Evolutionary conservation across 2,888 invertebrate genomes (phyloP), one percentile per base, ranked within the genome.

Genomic region (Drosophila anceps): DNA sequence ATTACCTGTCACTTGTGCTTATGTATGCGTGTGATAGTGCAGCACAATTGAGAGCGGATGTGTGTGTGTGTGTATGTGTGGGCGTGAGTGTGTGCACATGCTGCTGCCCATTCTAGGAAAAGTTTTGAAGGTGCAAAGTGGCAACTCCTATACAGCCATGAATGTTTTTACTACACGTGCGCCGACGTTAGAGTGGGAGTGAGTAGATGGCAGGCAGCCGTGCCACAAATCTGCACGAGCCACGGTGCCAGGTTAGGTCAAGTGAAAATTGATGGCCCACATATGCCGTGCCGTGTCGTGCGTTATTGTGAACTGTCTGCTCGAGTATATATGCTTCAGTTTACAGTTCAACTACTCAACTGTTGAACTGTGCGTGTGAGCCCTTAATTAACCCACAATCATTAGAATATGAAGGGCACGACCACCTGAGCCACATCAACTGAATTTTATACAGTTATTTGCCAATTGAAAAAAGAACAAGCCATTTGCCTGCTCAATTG

Each of bases 1-100:
- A 88, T 84, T 88, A 84, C 88, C 88, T 84, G 88, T 84, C 88
- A 88, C 81, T 87, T 79, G 74, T 79, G 58, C 58, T 59, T 59
- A 31, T 51, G 50, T 68, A 46, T 53, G 57, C 44, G 43, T 59
- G 54, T 66, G 29, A 31, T 39, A 24, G 24, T 18, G 24, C 29
- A 50, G 54, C 37, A n/a, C 27, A 39, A 39, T 53, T 50, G 31
- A 4, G 18, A 5, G 15, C 10, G 54, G 5, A 13, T 2, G 41
- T 20, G 8, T 29, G 29, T 10, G 13, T 12, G n/a, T 27, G 53
- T 24, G n/a, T 44, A 39, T 50, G 57, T 29, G 44, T 39, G 51
- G 35, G 37, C 37, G 37, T 60, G 33, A 6, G 29, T 18, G 15
- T 1, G 18, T 13, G 33, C 9, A 8, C 18, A 50, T 18, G 3